phyloP scores from a whole-genome alignment of 2,888 invertebrate species.

The Kuschelorhynchus macadamiae region DNA sequence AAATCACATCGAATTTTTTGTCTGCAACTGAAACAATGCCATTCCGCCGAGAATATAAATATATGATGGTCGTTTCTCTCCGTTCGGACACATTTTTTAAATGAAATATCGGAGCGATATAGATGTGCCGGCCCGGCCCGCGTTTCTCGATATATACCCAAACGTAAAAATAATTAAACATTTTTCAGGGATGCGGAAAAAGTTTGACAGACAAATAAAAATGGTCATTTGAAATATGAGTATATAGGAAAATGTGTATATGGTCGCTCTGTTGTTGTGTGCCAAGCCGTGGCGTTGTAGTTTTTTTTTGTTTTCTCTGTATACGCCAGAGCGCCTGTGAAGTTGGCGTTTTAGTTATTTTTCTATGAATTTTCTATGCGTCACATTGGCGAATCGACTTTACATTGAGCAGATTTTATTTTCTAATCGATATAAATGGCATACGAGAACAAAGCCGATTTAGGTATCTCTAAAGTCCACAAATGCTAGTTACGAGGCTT shows the following conservation, averaged over 20 bases:
- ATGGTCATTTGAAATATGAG: conserved; percentile 70
- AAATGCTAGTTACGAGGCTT: too few species aligned
- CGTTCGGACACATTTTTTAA: conserved; percentile 69
- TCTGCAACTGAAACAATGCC: conserved; percentile 67
- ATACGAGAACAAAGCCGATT: too few species aligned
- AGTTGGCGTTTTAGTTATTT: conserved; percentile 10
- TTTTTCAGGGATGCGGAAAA: conserved; percentile 71
- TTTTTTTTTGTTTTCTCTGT: conserved; percentile 56
- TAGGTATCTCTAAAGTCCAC: too few species aligned
- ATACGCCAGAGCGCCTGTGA: conserved; percentile 17
- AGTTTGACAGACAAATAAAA: conserved; percentile 71
- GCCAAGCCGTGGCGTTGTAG: conserved; percentile 53
- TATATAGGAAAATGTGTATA: conserved; percentile 55
- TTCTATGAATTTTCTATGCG: conserved; percentile 65
- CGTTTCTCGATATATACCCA: conserved; percentile 67
- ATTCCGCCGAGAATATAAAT: conserved; percentile 69
- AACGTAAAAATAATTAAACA: conserved; percentile 71
- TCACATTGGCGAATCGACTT: conserved; percentile 66
- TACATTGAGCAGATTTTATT: conserved; percentile 65
- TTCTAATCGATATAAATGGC: too few species aligned
- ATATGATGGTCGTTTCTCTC: conserved; percentile 68
- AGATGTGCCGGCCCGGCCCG: conserved; percentile 64
- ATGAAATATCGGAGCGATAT: conserved; percentile 68
- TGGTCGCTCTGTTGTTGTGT: conserved; percentile 22
- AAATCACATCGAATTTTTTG: conserved; percentile 68